phyloP scores from a whole-genome alignment of 2,888 invertebrate species.

The Sarcophaga rosellei region DNA sequence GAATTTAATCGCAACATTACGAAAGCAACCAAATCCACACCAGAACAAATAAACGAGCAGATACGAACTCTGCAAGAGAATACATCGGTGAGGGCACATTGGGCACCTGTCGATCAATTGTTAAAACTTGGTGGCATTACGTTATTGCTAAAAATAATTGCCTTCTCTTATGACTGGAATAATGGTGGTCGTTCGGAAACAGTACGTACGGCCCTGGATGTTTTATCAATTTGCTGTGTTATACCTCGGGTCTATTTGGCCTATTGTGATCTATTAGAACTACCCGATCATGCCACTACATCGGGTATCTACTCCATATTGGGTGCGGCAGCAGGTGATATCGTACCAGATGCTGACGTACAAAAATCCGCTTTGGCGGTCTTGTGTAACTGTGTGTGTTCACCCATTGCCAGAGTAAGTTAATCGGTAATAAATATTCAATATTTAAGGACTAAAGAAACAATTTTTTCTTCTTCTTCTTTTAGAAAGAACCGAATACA shows the following conservation, averaged over 20 bases:
- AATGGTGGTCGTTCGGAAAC: conserved; percentile 89
- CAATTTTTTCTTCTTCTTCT: conserved; percentile 14
- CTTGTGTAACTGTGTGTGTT: conserved; percentile 96
- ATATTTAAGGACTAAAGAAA: background rate
- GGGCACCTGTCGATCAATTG: conserved; percentile 95
- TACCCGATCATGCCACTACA: conserved; percentile 89
- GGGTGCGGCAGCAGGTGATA: conserved; percentile 94
- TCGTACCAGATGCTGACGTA: conserved; percentile 94
- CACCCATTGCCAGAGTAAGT: conserved; percentile 90
- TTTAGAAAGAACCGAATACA: conserved; percentile 73
- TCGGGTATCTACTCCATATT: conserved; percentile 91
- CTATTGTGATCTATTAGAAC: conserved; percentile 88
- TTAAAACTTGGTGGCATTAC: conserved; percentile 91
- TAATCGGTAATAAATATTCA: background rate
- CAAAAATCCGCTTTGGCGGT: conserved; percentile 95
- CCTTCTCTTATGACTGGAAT: conserved; percentile 95
- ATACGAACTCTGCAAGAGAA: conserved; percentile 90
- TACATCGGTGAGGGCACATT: conserved; percentile 88
- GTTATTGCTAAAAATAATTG: conserved; percentile 92
- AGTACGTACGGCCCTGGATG: conserved; percentile 91
- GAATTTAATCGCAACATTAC: conserved; percentile 81
- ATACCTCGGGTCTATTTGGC: conserved; percentile 90
- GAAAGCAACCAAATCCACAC: conserved; percentile 85
- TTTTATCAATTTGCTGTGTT: conserved; percentile 94
- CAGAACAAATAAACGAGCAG: conserved; percentile 93